Evolutionary conservation across 2,797 vertebrate species (phyloP).

Genomic region (Columba guinea): DNA sequence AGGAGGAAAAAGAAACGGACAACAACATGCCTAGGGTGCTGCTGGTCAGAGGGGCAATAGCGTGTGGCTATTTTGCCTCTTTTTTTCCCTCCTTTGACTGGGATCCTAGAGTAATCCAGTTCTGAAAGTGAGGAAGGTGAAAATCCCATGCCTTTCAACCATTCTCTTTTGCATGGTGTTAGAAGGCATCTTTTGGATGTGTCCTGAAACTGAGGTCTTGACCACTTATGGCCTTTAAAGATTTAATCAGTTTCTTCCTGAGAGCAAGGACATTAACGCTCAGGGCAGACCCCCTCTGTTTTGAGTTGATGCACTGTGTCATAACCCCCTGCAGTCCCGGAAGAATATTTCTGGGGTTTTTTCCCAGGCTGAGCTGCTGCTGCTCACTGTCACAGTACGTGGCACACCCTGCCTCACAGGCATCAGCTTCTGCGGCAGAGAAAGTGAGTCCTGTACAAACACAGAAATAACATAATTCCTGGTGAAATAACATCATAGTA

Average conservation of each 20-base stretch:
- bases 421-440: not conserved
- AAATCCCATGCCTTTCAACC: not conserved
- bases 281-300: not conserved
- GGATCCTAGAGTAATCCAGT: not conserved
- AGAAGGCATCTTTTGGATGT: not conserved
- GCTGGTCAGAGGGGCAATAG: not conserved
- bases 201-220: not conserved
- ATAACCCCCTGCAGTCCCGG: not conserved
- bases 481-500: not conserved
- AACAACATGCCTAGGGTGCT: not conserved
- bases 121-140: not conserved
- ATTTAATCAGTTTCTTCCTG: not conserved
- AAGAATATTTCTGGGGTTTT: fast-evolving
- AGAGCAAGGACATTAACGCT: not conserved
- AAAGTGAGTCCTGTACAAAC: not conserved
- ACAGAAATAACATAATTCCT: not conserved
- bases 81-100: not conserved
- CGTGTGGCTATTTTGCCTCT: not conserved
- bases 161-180: not conserved
- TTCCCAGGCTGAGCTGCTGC: not conserved
- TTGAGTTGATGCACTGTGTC: not conserved
- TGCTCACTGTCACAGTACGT: fast-evolving
- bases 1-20: not conserved
- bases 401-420: not conserved
- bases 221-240: not conserved